A percentile compares a stretch with the other conserved stretches of the same genome.
phyloP scores from a whole-genome alignment of 2,113 vertebrate species.

The Narcine bancroftii region DNA sequence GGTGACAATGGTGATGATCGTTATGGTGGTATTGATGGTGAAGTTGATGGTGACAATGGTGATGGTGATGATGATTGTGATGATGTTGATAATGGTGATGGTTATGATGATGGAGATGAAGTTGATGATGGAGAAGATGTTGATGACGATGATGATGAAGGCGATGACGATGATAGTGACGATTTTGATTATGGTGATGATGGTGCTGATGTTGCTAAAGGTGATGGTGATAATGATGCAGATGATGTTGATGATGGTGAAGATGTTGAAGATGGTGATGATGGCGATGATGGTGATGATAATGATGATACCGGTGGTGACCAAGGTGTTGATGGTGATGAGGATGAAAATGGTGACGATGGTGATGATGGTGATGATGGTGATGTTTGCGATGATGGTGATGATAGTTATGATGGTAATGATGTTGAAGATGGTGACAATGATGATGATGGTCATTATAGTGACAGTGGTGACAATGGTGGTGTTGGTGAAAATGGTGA shows the following conservation, averaged over 20 bases:
- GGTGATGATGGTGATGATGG: not conserved
- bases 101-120: not conserved
- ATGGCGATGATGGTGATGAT: too few species aligned
- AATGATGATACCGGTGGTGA: too few species aligned
- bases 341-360: too few species aligned
- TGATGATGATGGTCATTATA: not conserved
- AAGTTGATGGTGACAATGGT: constrained; percentile 1
- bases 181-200: too few species aligned
- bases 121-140: not conserved
- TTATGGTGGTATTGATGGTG: not conserved
- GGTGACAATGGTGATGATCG: not conserved
- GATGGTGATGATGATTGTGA: constrained; percentile 15
- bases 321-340: too few species aligned
- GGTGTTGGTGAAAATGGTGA: not conserved
- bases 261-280: too few species aligned
- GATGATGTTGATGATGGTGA: too few species aligned
- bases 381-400: not conserved
- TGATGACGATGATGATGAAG: not conserved
- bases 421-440: too few species aligned
- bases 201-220: too few species aligned
- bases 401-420: constrained; percentile 33
- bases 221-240: too few species aligned
- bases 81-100: constrained; percentile 19
- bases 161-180: not conserved
- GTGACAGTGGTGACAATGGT: not conserved